Conservation (phyloP, 2,113 vertebrate genomes). For the Syngnathoides biaculeatus region DNA sequence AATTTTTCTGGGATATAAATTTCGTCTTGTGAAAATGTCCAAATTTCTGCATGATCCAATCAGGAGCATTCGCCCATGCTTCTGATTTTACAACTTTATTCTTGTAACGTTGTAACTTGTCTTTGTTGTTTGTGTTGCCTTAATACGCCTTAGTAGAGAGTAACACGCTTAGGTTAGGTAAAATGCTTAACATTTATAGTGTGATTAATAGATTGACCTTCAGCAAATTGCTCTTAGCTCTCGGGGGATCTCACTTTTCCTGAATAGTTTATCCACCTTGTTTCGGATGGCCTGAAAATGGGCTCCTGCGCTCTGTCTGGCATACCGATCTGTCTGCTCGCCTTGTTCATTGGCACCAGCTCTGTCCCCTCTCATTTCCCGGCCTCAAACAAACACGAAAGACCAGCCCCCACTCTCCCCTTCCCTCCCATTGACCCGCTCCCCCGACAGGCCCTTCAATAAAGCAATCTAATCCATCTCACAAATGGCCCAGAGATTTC, state of each 20-base stretch:
- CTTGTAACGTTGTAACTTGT: background rate
- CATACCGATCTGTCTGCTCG: constrained; percentile 24
- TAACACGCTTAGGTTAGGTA: background rate
- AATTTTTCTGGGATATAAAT: no score
- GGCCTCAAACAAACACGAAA: constrained; percentile 81
- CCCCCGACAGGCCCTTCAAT: constrained; percentile 62
- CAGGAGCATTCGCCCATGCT: no score
- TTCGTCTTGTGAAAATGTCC: background rate
- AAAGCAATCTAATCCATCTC: constrained; percentile 79
- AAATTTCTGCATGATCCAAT: no score
- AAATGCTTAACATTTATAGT: constrained; percentile 11
- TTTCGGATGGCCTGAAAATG: constrained; percentile 11
- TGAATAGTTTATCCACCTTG: constrained; percentile 28
- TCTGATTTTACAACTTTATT: background rate
- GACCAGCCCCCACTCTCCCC: constrained; percentile 22
- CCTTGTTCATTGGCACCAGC: constrained; percentile 31
- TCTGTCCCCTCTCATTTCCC: constrained; percentile 68
- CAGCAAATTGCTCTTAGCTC: constrained; percentile 17
- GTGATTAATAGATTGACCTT: constrained; percentile 37
- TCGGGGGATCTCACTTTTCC: constrained; percentile 29
- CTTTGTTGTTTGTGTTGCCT: background rate
- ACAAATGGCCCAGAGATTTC: constrained; percentile 77
- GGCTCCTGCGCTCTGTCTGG: constrained; percentile 65
- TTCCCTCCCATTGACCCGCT: constrained; percentile 18
- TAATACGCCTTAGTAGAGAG: background rate